phyloP scores from a whole-genome alignment of 2,797 vertebrate species.

The Pseudotriccus pelzelni region DNA sequence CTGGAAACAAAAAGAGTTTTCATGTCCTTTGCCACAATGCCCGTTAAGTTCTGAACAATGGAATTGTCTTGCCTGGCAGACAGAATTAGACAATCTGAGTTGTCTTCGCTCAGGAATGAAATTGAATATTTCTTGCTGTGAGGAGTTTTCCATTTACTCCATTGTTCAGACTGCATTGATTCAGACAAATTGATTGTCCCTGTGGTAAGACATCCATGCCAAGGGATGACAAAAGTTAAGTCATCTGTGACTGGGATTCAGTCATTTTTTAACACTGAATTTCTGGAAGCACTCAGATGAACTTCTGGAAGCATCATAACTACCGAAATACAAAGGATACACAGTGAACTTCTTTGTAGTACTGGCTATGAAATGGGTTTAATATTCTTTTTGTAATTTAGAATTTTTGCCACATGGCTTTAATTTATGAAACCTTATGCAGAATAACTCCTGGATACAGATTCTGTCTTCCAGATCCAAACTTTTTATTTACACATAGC shows the following conservation, averaged over 20 bases:
- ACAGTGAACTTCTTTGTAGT: background rate
- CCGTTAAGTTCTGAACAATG: conserved; percentile 1
- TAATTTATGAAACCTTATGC: background rate
- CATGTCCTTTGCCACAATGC: background rate
- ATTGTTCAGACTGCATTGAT: conserved; percentile 25
- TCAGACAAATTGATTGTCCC: conserved; percentile 29
- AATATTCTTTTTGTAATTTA: background rate
- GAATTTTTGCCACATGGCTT: background rate
- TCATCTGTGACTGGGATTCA: background rate
- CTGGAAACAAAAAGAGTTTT: conserved; percentile 7
- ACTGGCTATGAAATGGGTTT: background rate
- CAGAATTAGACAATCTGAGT: background rate
- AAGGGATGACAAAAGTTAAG: conserved; percentile 11
- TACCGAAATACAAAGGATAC: background rate
- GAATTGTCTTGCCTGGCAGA: conserved; percentile 29
- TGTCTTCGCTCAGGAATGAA: conserved; percentile 13
- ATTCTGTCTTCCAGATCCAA: background rate
- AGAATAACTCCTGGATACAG: background rate
- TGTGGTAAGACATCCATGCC: background rate
- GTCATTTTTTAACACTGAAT: background rate
- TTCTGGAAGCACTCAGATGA: background rate
- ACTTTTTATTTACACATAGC: background rate
- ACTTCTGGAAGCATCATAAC: background rate
- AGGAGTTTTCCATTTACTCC: conserved; percentile 20
- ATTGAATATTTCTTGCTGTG: conserved; percentile 23